These are phyloP conservation scores for Cyrtorhinus lividipennis DNA, from an alignment of 1,140 invertebrate genomes.

Conservation along the genomic window DNA sequence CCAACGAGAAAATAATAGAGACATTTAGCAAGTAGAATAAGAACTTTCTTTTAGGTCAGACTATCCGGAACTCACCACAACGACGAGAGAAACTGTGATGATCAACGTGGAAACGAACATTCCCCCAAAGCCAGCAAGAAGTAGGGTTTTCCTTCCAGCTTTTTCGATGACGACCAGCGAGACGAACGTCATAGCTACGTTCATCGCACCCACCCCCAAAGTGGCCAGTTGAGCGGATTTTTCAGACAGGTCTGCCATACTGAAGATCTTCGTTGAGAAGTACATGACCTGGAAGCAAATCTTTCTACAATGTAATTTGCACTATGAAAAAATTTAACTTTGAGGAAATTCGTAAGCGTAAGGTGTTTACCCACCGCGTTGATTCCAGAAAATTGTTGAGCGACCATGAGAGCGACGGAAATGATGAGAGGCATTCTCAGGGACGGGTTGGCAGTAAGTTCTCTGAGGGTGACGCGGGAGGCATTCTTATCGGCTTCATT, in stretches of 20 bases:
- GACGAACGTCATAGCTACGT: conserved; percentile 75
- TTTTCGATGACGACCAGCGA: conserved; percentile 72
- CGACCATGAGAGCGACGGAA: conserved; percentile 68
- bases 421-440: conserved; percentile 67
- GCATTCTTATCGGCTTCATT: conserved; percentile 56
- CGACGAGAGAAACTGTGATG: conserved; percentile 45
- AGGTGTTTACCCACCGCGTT: conserved; percentile 67
- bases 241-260: conserved; percentile 44
- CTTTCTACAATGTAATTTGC: conserved; percentile 14
- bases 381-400: conserved; percentile 80
- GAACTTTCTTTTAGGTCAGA: too few relatives aligned
- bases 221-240: conserved; percentile 58
- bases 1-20: too few relatives aligned
- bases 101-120: conserved; percentile 56
- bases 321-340: background rate
- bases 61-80: too few relatives aligned
- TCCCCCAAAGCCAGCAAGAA: conserved; percentile 56
- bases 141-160: conserved; percentile 63
- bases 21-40: too few relatives aligned
- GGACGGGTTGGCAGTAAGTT: conserved; percentile 51
- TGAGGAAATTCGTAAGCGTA: background rate
- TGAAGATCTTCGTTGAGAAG: conserved; percentile 72
- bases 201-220: conserved; percentile 71
- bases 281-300: conserved; percentile 50
- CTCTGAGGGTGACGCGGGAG: conserved; percentile 52